Percentiles rank a stretch among this genome's conserved stretches.
phyloP scores from a whole-genome alignment of 2,888 invertebrate species.

The Mellilla xanthometata region DNA sequence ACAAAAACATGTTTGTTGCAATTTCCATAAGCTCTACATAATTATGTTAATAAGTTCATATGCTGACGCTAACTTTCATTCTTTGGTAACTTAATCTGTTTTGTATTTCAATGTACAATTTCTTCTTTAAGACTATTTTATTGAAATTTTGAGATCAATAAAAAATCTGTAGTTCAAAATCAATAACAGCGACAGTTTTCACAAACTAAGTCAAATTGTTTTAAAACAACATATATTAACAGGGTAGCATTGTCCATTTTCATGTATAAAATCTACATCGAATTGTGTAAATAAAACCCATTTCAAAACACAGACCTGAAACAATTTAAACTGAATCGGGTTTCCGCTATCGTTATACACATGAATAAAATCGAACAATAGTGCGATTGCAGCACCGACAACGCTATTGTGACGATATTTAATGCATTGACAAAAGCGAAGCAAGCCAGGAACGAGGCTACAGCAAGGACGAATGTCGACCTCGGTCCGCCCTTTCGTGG shows the following conservation, averaged over 20 bases:
- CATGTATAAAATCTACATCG: conserved; percentile 6
- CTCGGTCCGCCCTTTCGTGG: conserved; percentile 30
- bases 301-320: conserved; percentile 18
- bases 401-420: conserved; percentile 25
- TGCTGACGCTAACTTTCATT: conserved; percentile 12
- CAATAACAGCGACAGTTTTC: too few species aligned
- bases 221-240: too few species aligned
- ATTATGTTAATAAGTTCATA: conserved; percentile 15
- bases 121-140: too few species aligned
- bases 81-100: too few species aligned
- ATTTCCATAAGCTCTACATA: conserved; percentile 21
- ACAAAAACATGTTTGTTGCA: conserved; percentile 9
- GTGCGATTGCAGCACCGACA: conserved; percentile 20
- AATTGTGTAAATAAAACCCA: conserved; percentile 9
- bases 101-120: too few species aligned
- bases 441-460: conserved; percentile 34
- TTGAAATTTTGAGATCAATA: too few species aligned
- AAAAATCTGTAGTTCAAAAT: too few species aligned
- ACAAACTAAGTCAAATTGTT: too few species aligned
- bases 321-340: conserved; percentile 28
- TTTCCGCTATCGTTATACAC: conserved; percentile 31
- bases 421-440: conserved; percentile 39
- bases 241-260: background rate
- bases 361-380: conserved; percentile 32
- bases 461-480: conserved; percentile 35